A percentile compares a stretch with the other conserved stretches of the same genome.
phyloP scores from a whole-genome alignment of 2,797 vertebrate genomes.

The Mus minutoides region DNA sequence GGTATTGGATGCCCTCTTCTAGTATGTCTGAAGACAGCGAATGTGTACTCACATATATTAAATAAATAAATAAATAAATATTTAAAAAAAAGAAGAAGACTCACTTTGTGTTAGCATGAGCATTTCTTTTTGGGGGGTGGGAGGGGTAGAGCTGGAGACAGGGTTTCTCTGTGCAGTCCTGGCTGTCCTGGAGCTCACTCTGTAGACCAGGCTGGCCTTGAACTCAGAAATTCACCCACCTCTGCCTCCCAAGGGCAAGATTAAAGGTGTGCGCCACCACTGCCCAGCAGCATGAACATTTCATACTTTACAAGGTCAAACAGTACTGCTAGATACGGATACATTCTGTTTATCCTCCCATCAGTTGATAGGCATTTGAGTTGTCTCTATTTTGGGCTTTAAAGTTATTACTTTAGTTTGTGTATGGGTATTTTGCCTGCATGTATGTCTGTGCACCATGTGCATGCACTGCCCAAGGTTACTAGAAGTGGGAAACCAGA shows the following conservation, averaged over 20 bases:
- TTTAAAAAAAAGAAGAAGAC: not conserved
- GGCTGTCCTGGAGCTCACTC: no score
- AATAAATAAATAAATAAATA: no score
- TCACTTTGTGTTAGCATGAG: not conserved
- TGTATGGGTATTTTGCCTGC: not conserved
- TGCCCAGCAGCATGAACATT: not conserved
- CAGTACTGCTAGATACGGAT: not conserved
- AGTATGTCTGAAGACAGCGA: no score
- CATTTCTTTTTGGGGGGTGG: no score
- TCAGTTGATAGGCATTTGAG: not conserved
- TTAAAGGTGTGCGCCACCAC: no score
- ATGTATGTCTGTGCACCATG: not conserved
- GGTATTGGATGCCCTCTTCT: no score
- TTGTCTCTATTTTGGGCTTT: not conserved
- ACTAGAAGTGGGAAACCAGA: not conserved
- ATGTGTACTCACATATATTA: no score
- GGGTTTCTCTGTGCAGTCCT: no score
- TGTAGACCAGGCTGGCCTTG: no score
- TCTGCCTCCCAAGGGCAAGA: no score
- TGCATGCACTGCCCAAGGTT: not conserved
- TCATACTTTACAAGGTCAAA: not conserved
- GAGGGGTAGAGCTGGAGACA: no score
- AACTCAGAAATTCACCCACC: no score
- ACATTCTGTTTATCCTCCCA: not conserved
- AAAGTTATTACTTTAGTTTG: not conserved